Percentiles rank a stretch among this genome's conserved stretches.
These are phyloP conservation scores for Samia ricini DNA, from an alignment of 1,140 invertebrate species.

Conservation along the genomic window DNA sequence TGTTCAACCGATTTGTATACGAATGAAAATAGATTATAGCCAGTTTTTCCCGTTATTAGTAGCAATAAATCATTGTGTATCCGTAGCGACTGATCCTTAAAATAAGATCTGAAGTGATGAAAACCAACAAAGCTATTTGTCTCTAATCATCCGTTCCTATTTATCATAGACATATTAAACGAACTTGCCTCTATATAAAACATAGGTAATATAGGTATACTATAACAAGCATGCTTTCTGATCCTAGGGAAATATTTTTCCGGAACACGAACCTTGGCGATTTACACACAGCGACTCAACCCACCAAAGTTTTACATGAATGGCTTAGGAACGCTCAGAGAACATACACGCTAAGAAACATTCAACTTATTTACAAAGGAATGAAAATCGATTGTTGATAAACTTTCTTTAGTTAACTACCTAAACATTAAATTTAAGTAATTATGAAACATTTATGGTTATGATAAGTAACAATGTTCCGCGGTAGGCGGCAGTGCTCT, in stretches of 20 bases:
- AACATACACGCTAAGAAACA: too few species aligned
- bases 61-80: slow-evolving; percentile 71
- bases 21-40: slow-evolving; percentile 75
- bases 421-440: too few species aligned
- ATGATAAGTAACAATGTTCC: slow-evolving; percentile 32
- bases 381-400: too few species aligned
- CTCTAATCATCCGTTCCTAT: background rate
- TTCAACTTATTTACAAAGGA: too few species aligned
- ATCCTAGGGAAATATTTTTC: too few species aligned
- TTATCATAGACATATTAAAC: background rate
- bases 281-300: too few species aligned
- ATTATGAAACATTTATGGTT: slow-evolving; percentile 56
- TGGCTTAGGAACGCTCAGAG: too few species aligned
- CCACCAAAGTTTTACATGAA: too few species aligned
- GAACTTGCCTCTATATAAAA: background rate
- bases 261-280: too few species aligned
- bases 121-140: slow-evolving; percentile 36
- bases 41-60: slow-evolving; percentile 76
- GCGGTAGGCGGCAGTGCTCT: slow-evolving; percentile 27
- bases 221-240: too few species aligned
- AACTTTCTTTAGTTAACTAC: too few species aligned
- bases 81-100: slow-evolving; percentile 58
- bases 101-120: slow-evolving; percentile 59
- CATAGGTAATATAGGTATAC: too few species aligned
- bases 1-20: slow-evolving; percentile 76